Evolutionary conservation across 2,113 vertebrate genomes (phyloP), one percentile per base, ranked within the genome.

Genomic region (Nymphicus hollandicus): DNA sequence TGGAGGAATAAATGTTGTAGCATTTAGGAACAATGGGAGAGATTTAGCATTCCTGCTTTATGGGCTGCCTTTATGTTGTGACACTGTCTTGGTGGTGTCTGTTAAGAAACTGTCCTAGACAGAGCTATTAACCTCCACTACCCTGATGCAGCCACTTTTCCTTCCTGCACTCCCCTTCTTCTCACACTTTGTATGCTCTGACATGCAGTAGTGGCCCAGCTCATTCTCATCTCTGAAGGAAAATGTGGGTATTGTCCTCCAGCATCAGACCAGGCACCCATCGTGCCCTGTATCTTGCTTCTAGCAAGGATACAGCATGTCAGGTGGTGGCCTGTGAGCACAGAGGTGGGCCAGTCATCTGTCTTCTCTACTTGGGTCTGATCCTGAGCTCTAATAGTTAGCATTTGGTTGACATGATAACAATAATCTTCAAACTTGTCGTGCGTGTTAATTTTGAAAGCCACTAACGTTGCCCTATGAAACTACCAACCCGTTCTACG

Each of bases 271-370:
- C 46, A 56, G 71, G 20, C 20, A 61, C 35, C 13, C 53, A 39
- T 68, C 53, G 55, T 35, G 13, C 63, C n/a, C 39, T 39, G 10
- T 27, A 17, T 73, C 28, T 50, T 50, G 53, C 20, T 37, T 87
- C 55, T 17, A 63, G 25, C 72, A 44, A 63, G 53, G 53, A 37
- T 17, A 28, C 4, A 27, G 28, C 20, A 9, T 31, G 29, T 12
- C 31, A 43, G 47, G 17, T 8, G 37, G 43, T 58, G 61, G 28
- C 43, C 52, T 3, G 1, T 35, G 24, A 65, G 19, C 0, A 0
- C 19, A 20, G 52, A 86, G 22, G 17, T 50, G 56, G 10, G 39
- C 25, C 50, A 35, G 39, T 46, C 47, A 6, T 61, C 46, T 56
- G 15, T 44, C 41, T 63, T 49, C 50, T 39, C 50, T 27, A 16